Base-by-base conservation (phyloP, 2,113 vertebrate genomes). In the Trematocara nigrifrons region DNA sequence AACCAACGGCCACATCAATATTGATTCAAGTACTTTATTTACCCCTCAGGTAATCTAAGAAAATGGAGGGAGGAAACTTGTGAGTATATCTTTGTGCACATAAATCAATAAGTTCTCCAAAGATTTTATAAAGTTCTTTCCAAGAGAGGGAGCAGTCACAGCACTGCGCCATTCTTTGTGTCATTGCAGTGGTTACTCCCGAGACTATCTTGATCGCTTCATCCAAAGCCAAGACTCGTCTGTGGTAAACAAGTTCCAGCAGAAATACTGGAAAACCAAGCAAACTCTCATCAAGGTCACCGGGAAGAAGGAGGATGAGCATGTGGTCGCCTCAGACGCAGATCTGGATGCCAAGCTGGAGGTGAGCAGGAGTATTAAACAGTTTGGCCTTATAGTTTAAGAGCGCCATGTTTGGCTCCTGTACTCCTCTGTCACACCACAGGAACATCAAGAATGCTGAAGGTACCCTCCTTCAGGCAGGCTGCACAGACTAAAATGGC, bases 181-280 rank as follows among this genome's bases (percentile, higher is more conserved):
- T 94, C 84, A 52, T 54, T 86, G 29, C 94, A 97, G 97, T 64
- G 97, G 96, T 86, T 97, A 96, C 92, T 96, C 97, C 66, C 96
- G 97, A 76, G 97, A 98, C 74, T 95, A 98, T 80, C 95, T 97
- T 31, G 97, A 97, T 90, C 98, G 97, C 56, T 97, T 97, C 89
- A 94, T 97, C 86, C 97, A 98, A 93, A 96, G 96, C 89, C 97
- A 97, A 80, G 98, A 99, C 89, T 98, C 97, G 8, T 98, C 98
- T 1, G 97, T 99, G 76, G 97, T 99, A 80, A 99, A 98, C 95
- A 98, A 97, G 94, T 98, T 99, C 96, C 98, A 99, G 87, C 98
- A 98, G 95, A 98, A 97, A 76, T 99, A 98, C 88, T 99, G 99
- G 99, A 99, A 98, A 91, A 99, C 98, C 38, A 99, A 99, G 79